Evolutionary conservation across 1,140 invertebrate species (phyloP), one percentile per base, ranked within the genome.

Genomic region (Drosophila neocordata): DNA sequence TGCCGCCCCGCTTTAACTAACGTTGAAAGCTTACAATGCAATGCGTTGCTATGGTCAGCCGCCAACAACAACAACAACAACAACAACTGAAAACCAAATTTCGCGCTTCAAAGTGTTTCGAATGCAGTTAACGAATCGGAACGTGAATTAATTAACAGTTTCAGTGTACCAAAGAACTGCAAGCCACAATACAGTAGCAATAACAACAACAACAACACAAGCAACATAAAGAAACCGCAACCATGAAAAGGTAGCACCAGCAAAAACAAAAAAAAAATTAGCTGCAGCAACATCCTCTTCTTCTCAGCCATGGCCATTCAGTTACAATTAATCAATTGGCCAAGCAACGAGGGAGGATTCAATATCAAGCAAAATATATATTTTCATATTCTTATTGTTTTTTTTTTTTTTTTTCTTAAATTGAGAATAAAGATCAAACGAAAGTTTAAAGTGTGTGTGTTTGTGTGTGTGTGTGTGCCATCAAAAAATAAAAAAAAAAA

Each of bases 71-170:
- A 11, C 35, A 44, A 44, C 41, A 66, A 20, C 63, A 65, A 37
- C 35, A 37, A 37, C 11, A 48, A 48, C 15, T 64, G 20, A 61
- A 65, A 74, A 64, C 64, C 81, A 75, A 87, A 88, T 81, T 84
- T 85, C 82, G 81, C 81, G 81, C 81, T 84, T 84, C 81, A 87
- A 84, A 84, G 81, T 85, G 74, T 71, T 75, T 85, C 81, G 71
- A 84, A 87, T 82, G 82, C 78, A 81, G 78, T 88, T 83, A 87
- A 77, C 83, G 83, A 87, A 88, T 83, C 83, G 83, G 84, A 87
- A 88, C 82, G 83, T 61, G 79, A 88, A 83, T 88, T 87, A 87
- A 88, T 88, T 87, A 88, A 87, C 83, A 88, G 83, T 83, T 88
- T 79, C 79, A 81, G 83, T 87, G 82, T 78, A 87, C 78, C 78